Evolutionary conservation across 2,888 invertebrate genomes (phyloP).

Genomic region (Orthosia gothica): DNA sequence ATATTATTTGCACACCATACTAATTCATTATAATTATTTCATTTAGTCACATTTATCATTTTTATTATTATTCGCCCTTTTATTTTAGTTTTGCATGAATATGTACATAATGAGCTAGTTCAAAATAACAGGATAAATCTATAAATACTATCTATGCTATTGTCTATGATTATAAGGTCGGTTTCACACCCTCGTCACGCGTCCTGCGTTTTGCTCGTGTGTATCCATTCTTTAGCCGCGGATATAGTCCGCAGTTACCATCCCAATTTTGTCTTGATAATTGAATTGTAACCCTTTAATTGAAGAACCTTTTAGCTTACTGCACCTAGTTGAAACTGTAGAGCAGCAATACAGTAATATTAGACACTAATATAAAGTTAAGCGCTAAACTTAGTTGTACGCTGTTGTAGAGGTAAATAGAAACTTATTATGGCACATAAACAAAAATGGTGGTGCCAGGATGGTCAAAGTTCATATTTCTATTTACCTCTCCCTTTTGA

Average conservation of each 20-base stretch:
- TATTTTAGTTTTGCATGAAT: conserved; percentile 80
- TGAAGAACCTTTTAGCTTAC: conserved; percentile 5
- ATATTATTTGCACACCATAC: conserved; percentile 88
- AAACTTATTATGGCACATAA: background rate
- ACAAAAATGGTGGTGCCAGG: too few relatives aligned
- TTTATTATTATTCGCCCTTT: conserved; percentile 81
- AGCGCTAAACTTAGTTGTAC: conserved; percentile 23
- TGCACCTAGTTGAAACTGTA: conserved; percentile 37
- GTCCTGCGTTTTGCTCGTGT: background rate
- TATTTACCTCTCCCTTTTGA: conserved; percentile 13
- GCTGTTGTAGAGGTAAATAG: conserved; percentile 17
- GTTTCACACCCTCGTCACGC: conserved; percentile 5
- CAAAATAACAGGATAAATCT: conserved; percentile 31
- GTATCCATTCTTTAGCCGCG: background rate
- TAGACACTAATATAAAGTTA: conserved; percentile 31
- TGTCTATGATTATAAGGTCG: conserved; percentile 3
- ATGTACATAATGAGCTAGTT: conserved; percentile 62
- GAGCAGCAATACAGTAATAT: conserved; percentile 8
- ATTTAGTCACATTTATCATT: conserved; percentile 72
- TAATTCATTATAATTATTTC: conserved; percentile 77
- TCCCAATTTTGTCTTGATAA: background rate
- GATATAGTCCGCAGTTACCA: conserved; percentile 6
- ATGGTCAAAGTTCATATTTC: conserved; percentile 7
- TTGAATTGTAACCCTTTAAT: conserved; percentile 22
- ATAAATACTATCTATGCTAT: conserved; percentile 23